Evolutionary conservation across 1,140 invertebrate species (phyloP), one percentile per base, ranked within the genome.

Genomic region (Uloborus diversus): DNA sequence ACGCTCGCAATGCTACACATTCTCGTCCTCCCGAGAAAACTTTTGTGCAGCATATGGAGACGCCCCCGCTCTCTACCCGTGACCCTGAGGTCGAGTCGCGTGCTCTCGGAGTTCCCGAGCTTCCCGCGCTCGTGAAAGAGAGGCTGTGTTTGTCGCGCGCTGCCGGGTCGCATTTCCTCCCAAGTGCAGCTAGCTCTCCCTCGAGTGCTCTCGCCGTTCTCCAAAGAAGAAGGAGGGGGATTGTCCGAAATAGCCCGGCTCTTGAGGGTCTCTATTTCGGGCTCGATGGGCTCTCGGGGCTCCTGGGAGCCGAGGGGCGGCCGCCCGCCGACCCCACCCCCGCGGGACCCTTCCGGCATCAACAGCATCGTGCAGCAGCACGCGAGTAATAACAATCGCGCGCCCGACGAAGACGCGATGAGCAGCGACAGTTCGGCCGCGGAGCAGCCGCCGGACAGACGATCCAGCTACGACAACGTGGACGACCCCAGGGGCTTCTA

Each of bases 381-480:
- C 30, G 25, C n/a, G 0, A n/a, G n/a, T n/a, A n/a, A n/a, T n/a
- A n/a, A n/a, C n/a, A n/a, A n/a, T n/a, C 32, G 57, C 25, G 32
- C 32, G 20, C 30, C 51, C 32, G 37, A 27, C 32, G 32, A 62
- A 9, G 73, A 66, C 3, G 73, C 33, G 47, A 78, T 78, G 73
- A 78, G 73, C 73, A 78, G 73, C 73, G 73, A 66, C 62, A 47
- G 35, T 14, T 61, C 71, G 35, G 32, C 69, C 35, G 32, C 73
- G 1, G 53, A 20, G 17, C 53, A 33, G 4, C 53, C 42, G 33
- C 49, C 13, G 14, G 33, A 57, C 28, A 62, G 73, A 14, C 73
- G 73, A 20, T 78, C 73, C 47, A 65, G 61, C 47, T 78, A 78
- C 73, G 73, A 78, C 9, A 78, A 78, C 32, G 23, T 66, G 7